Conservation (phyloP, 2,888 invertebrate species). For the Serrognathus titanus region DNA sequence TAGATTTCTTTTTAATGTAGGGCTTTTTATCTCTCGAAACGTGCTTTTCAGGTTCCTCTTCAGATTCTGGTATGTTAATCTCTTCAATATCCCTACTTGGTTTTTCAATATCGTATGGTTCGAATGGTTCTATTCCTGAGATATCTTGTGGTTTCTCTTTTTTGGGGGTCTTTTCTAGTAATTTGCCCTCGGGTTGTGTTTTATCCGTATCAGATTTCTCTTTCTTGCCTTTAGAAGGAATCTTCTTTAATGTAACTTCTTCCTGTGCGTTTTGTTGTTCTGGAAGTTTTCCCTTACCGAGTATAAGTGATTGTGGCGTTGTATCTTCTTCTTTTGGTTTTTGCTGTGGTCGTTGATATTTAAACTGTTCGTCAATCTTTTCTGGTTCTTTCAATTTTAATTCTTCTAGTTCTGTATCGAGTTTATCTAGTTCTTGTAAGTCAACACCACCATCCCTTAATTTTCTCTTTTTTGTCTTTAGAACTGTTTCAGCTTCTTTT, state of each 20-base stretch:
- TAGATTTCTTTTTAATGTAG: slow-evolving; percentile 42
- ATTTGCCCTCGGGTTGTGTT: slow-evolving; percentile 8
- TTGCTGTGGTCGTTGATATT: slow-evolving; percentile 29
- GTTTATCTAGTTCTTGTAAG: slow-evolving; percentile 46
- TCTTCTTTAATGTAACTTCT: slow-evolving; percentile 43
- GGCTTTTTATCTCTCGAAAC: slow-evolving; percentile 36
- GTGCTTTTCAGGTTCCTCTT: slow-evolving; percentile 34
- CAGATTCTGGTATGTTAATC: slow-evolving; percentile 38
- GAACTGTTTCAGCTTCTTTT: slow-evolving; percentile 50
- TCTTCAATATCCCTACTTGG: slow-evolving; percentile 43
- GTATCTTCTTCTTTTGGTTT: slow-evolving; percentile 32
- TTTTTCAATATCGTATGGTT: slow-evolving; percentile 44
- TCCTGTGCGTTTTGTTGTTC: slow-evolving; percentile 35
- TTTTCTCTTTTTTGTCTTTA: slow-evolving; percentile 47
- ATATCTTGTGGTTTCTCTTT: slow-evolving; percentile 37
- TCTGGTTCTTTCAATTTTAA: slow-evolving; percentile 47
- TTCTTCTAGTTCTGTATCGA: slow-evolving; percentile 46
- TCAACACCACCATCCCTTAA: slow-evolving; percentile 45
- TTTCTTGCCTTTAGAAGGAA: slow-evolving; percentile 37
- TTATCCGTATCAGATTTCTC: slow-evolving; percentile 21
- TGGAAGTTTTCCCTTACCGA: slow-evolving; percentile 45
- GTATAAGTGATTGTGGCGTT: slow-evolving; percentile 34
- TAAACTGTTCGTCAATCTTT: slow-evolving; percentile 40
- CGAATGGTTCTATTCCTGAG: slow-evolving; percentile 40
- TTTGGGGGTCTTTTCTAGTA: slow-evolving; percentile 19